A percentile compares a stretch with the other conserved stretches of the same genome.
phyloP scores from a whole-genome alignment of 1,140 invertebrate genomes.

The Eupristina koningsbergeri region DNA sequence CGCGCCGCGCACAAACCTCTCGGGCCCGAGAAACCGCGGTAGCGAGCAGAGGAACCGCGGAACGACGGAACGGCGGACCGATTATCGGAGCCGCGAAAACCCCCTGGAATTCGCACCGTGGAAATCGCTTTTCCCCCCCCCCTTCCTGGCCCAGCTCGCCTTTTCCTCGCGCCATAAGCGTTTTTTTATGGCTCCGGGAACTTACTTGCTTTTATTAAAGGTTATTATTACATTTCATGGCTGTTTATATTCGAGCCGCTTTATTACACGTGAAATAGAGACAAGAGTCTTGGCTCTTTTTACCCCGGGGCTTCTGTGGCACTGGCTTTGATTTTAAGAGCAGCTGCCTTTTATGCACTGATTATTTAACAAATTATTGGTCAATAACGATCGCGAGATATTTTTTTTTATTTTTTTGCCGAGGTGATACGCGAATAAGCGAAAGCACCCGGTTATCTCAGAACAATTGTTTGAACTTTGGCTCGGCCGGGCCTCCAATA shows the following conservation, averaged over 20 bases:
- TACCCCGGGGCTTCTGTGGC: background rate
- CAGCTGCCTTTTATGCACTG: background rate
- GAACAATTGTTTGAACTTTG: background rate
- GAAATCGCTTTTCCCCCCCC: slow-evolving; percentile 1
- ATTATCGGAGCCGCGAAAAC: slow-evolving; percentile 32
- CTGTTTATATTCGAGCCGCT: background rate
- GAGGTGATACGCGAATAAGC: background rate
- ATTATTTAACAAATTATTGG: slow-evolving; percentile 17
- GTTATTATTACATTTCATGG: slow-evolving; percentile 15
- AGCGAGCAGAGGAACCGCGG: slow-evolving; percentile 32
- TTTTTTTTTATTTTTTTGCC: background rate
- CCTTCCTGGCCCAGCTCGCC: background rate
- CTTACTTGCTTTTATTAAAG: slow-evolving; percentile 7
- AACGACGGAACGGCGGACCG: background rate
- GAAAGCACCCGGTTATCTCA: background rate
- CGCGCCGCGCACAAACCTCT: slow-evolving; percentile 33
- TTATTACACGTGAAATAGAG: background rate
- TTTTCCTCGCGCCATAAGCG: background rate
- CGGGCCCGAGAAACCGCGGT: too few species aligned
- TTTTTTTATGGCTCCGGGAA: background rate
- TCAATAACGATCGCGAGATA: background rate
- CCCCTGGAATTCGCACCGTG: slow-evolving; percentile 21
- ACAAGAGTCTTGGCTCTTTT: background rate
- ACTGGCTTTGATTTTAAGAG: background rate
- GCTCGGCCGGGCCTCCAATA: background rate